Base-by-base conservation (phyloP, 2,888 invertebrate genomes). In the Chironomus tentans region DNA sequence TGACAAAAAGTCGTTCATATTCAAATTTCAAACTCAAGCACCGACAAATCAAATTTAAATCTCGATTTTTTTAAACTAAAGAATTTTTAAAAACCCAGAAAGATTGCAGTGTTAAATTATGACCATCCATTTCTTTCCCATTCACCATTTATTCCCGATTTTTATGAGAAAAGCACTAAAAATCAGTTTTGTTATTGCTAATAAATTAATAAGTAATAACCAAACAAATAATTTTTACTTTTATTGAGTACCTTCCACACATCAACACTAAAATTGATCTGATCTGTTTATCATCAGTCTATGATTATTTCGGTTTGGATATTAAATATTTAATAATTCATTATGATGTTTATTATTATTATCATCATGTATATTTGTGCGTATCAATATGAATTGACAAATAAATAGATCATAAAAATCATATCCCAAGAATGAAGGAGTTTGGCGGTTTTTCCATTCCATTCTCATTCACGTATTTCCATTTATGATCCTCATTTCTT, bases 151-250 rank as follows among this genome's bases (percentile, higher is more conserved):
- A 38, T 56, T n/a, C 56, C 15, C 56, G 56, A 15, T 15, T 12
- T 56, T 56, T 56, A 38, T 56, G 18, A 6, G 56, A 15, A 12
- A 15, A 47, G 46, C 28, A 71, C 56, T 71, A 71, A 71, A 70
- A 71, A 56, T 71, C 22, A 65, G 65, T 18, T 15, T 50, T n/a
- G 56, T 68, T 68, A 70, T 70, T 70, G 70, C 71, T 71, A 71
- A 71, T 71, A 71, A 71, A 71, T 71, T 71, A 71, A 56, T 71
- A 71, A 71, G 70, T 70, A 18, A 70, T 70, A 70, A 62, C 62
- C 12, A 15, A 10, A 38, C 38, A 38, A 38, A 65, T 65, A 22
- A 65, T 24, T 38, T 38, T 38, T 38, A 38, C 65, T 70, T n/a
- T 70, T 70, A 70, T 70, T 70, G 47, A n/a, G 56, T 47, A 71